Evolutionary conservation across 2,888 invertebrate genomes (phyloP), one percentile per base, ranked within the genome.

Genomic region (Drosophila formosana): DNA sequence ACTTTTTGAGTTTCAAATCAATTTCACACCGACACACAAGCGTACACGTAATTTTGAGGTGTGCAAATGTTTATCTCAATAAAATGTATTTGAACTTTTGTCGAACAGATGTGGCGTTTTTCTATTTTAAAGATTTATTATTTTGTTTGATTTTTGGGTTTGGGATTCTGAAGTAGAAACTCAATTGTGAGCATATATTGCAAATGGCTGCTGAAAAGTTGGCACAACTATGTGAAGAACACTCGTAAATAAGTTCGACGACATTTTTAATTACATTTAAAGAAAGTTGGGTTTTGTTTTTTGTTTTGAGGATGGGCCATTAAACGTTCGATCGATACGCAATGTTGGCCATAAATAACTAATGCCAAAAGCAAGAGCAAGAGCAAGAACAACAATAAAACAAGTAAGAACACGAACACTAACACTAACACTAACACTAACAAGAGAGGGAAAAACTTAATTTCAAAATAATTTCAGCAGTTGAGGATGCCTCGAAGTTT

Each of bases 211-310:
- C 69, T 66, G 43, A 46, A 67, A 72, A 84, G 66, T 77, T 85
- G 58, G 66, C 66, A 26, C 9, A 78, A 89, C 80, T 79, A 82
- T 88, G 68, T 70, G 74, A 80, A 74, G 72, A 89, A 89, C 66
- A 75, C 74, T 88, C 89, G 88, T 86, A 86, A 86, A 86, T 89
- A 86, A 86, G 89, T 85, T 80, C 83, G 76, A 85, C 81, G 88
- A 86, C 87, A 78, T 83, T 89, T 86, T 88, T 86, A 89, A 86
- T 86, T 86, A 86, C 85, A 85, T 82, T 88, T 88, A 67, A 65
- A 67, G 66, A 72, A 76, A 87, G 79, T 73, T 84, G 23, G 18
- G 3, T 61, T 53, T 64, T 53, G 18, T 57, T 51, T 18, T 46
- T 41, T 50, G 26, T 34, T 47, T 51, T 49, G 28, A 5, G 49